Evolutionary conservation across 2,113 vertebrate genomes (phyloP).

Genomic region (Psilopogon haemacephalus): DNA sequence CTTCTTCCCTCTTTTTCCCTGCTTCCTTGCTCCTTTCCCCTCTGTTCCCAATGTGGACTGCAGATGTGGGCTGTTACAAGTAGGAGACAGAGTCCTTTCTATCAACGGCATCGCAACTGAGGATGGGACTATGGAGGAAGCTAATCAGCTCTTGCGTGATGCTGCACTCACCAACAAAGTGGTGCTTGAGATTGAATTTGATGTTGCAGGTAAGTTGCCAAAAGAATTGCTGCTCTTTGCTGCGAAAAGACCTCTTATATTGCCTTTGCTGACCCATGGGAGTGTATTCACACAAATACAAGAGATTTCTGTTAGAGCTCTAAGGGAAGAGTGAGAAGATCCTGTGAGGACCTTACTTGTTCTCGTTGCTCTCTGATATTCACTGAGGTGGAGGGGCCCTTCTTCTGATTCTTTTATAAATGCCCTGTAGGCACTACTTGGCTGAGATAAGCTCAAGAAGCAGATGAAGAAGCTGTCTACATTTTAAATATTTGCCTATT

Average conservation of each 20-base stretch:
- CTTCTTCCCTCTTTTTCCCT: background rate
- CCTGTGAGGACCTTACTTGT: background rate
- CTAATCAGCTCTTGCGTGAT: conserved; percentile 94
- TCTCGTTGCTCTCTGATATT: rapidly evolving
- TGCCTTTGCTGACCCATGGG: background rate
- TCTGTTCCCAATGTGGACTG: background rate
- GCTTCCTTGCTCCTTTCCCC: background rate
- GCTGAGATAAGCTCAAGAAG: background rate
- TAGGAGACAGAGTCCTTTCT: conserved; percentile 91
- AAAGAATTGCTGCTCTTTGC: background rate
- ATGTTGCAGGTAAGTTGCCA: conserved; percentile 85
- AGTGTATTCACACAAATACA: rapidly evolving
- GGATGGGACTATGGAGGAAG: conserved; percentile 94
- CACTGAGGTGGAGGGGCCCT: background rate
- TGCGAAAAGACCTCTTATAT: background rate
- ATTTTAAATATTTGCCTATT: background rate
- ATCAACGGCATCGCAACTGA: conserved; percentile 93
- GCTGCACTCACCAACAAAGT: conserved; percentile 90
- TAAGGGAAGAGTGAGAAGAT: background rate
- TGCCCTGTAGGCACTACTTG: background rate
- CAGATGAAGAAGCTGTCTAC: background rate
- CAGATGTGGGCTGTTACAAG: conserved; percentile 93
- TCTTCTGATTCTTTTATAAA: background rate
- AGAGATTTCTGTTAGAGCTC: background rate
- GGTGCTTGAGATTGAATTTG: conserved; percentile 90